phyloP scores from a whole-genome alignment of 1,140 invertebrate genomes.

The Drosophila mojavensis region DNA sequence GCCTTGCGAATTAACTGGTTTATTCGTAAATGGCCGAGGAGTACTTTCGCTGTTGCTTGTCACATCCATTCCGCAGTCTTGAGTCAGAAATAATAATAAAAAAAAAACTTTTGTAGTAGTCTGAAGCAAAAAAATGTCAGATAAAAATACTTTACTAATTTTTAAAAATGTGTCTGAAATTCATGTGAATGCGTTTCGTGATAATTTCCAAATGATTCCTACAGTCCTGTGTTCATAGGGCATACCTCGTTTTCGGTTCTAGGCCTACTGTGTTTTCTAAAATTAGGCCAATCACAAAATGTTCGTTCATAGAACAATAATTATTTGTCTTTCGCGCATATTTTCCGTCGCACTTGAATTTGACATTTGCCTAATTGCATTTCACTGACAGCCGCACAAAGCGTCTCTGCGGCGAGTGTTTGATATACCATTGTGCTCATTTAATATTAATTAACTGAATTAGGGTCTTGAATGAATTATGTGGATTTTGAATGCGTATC shows the following conservation, averaged over 20 bases:
- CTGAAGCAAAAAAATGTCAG: too few relatives aligned
- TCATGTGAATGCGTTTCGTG: too few relatives aligned
- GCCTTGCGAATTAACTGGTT: neutral
- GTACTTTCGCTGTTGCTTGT: neutral
- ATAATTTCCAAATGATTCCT: too few relatives aligned
- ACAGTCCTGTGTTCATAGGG: too few relatives aligned
- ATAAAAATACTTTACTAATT: too few relatives aligned
- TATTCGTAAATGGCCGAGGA: neutral
- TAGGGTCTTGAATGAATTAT: constrained; percentile 1
- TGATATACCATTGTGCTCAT: neutral
- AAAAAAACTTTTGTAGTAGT: too few relatives aligned
- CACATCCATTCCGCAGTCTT: neutral
- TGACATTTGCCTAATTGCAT: constrained; percentile 5
- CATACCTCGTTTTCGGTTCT: too few relatives aligned
- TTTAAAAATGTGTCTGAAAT: too few relatives aligned
- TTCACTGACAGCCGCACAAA: constrained; percentile 2
- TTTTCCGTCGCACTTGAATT: neutral
- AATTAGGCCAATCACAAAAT: too few relatives aligned
- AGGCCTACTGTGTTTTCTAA: too few relatives aligned
- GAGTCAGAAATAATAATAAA: too few relatives aligned
- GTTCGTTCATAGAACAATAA: too few relatives aligned
- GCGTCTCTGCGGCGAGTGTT: neutral
- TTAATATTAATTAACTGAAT: constrained; percentile 14
- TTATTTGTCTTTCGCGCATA: neutral
- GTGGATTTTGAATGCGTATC: neutral